These are phyloP conservation scores for Falco punctatus DNA, from an alignment of 2,113 vertebrate species.

Conservation along the genomic window DNA sequence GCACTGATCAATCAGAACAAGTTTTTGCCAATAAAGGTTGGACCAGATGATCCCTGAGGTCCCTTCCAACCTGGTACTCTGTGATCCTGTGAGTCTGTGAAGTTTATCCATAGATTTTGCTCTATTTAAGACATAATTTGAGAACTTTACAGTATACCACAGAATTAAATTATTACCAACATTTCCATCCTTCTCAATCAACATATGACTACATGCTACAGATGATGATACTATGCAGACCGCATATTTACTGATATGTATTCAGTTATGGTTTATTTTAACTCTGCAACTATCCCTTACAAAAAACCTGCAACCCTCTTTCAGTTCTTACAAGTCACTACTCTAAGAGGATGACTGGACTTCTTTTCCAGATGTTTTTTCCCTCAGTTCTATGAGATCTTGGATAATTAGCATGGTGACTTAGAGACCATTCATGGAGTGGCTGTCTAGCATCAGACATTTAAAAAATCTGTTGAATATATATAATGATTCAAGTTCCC, in stretches of 20 bases:
- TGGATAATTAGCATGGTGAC: not conserved
- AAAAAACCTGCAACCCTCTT: not conserved
- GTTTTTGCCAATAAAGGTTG: not conserved
- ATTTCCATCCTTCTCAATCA: not conserved
- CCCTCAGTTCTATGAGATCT: not conserved
- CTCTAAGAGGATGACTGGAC: not conserved
- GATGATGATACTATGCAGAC: not conserved
- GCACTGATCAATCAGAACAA: not conserved
- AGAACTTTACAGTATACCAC: not conserved
- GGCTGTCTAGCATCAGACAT: not conserved
- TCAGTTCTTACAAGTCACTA: not conserved
- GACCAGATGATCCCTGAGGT: not conserved
- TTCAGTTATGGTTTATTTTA: not conserved
- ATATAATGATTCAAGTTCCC: not conserved
- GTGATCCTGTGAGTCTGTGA: not conserved
- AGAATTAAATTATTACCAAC: not conserved
- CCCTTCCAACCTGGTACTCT: not conserved
- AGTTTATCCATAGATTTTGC: not conserved
- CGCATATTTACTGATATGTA: not conserved
- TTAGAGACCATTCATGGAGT: not conserved
- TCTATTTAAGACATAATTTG: not conserved
- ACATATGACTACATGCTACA: not conserved
- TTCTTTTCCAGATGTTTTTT: not conserved
- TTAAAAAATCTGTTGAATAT: not conserved
- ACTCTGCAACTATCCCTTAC: not conserved